phyloP scores from a whole-genome alignment of 2,797 vertebrate genomes.

The Odontamblyopus lacepedii region DNA sequence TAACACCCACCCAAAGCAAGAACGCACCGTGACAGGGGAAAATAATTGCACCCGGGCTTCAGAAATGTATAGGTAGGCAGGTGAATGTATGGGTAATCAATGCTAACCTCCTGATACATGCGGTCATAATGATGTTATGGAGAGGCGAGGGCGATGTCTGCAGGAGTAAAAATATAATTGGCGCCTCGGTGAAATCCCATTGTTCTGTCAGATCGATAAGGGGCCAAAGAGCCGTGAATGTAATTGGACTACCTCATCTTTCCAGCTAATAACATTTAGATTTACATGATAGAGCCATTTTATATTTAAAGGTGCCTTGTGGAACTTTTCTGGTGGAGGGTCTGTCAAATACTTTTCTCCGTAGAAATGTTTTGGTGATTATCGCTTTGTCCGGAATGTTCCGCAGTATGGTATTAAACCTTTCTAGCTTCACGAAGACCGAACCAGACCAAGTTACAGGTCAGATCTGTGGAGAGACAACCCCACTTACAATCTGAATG shows the following conservation, averaged over 20 bases:
- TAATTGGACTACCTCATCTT: slow-evolving; percentile 29
- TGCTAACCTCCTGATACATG: slow-evolving; percentile 27
- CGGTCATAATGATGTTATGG: slow-evolving; percentile 21
- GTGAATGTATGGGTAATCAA: slow-evolving; percentile 33
- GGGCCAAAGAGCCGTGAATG: background rate
- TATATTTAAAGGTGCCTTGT: no score
- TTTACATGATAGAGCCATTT: background rate
- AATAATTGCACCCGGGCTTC: slow-evolving; percentile 18
- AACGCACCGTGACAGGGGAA: slow-evolving; percentile 6
- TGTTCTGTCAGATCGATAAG: background rate
- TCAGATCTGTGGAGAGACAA: no score
- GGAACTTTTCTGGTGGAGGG: no score
- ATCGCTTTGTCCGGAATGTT: no score
- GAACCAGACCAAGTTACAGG: no score
- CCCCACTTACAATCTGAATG: no score
- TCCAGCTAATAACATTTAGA: background rate
- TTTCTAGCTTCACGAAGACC: no score
- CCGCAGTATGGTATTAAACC: no score
- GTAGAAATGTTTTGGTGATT: no score
- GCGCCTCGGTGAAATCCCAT: background rate
- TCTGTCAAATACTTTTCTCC: no score
- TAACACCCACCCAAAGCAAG: background rate
- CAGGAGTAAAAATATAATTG: background rate
- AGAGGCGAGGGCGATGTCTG: slow-evolving; percentile 31
- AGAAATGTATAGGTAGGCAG: slow-evolving; percentile 2